Percentiles rank a stretch among this genome's conserved stretches.
phyloP scores from a whole-genome alignment of 2,797 vertebrate species.

The Clarias laeviceps region DNA sequence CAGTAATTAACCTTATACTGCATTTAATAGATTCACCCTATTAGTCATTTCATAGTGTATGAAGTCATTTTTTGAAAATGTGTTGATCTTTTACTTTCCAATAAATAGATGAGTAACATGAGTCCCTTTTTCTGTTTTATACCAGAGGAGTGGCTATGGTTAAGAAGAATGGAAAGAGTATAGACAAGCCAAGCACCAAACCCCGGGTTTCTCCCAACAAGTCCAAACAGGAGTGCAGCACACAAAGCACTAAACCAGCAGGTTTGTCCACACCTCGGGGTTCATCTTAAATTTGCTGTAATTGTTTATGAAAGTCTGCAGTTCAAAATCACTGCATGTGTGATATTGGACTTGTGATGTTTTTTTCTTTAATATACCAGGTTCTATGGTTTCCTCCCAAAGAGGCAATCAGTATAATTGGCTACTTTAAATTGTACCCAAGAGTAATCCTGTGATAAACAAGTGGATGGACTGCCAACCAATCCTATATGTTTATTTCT shows the following conservation, averaged over 20 bases:
- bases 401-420: neutral
- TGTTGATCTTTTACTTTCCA: neutral
- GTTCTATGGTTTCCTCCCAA: neutral
- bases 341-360: neutral
- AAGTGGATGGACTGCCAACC: neutral
- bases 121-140: neutral
- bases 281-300: constrained; percentile 43
- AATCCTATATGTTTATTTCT: neutral
- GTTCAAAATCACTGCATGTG: neutral
- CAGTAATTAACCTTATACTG: neutral
- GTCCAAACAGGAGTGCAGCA: constrained; percentile 50
- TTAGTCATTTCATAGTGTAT: neutral
- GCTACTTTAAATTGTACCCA: neutral
- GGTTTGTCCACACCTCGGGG: constrained; percentile 21
- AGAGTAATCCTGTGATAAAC: neutral
- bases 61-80: neutral
- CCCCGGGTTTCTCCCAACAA: constrained; percentile 28
- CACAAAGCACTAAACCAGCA: constrained; percentile 36
- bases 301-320: neutral
- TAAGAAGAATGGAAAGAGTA: constrained; percentile 32
- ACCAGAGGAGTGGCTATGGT: constrained; percentile 67
- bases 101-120: neutral
- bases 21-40: neutral
- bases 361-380: neutral
- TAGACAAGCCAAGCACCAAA: constrained; percentile 28